Percentiles rank a stretch among this genome's conserved stretches.
phyloP scores from a whole-genome alignment of 2,797 vertebrate species.

The Sebastes matsubarae region DNA sequence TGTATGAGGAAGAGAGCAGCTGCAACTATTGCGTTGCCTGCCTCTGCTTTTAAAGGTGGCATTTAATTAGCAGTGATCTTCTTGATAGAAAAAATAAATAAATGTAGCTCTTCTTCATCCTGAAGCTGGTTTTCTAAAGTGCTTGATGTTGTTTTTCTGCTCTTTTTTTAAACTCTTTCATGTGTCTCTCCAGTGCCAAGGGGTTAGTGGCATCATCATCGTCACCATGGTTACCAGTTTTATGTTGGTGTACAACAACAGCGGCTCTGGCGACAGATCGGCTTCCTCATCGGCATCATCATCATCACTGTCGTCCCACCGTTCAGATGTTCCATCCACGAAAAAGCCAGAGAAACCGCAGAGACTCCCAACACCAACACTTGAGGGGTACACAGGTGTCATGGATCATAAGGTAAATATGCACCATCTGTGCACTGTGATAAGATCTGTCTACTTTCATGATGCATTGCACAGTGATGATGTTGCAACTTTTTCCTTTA shows the following conservation, averaged over 20 bases:
- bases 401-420: conserved; percentile 91
- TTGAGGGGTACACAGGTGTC: conserved; percentile 90
- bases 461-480: neutral
- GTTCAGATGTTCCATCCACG: conserved; percentile 9
- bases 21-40: conserved; percentile 4
- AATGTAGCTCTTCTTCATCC: neutral
- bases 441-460: neutral
- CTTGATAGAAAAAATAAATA: neutral
- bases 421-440: conserved; percentile 2
- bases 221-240: conserved; percentile 93
- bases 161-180: neutral
- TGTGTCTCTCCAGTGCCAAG: conserved; percentile 85
- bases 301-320: conserved; percentile 15
- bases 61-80: conserved; percentile 13
- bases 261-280: conserved; percentile 68
- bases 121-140: neutral
- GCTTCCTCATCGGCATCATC: conserved; percentile 8
- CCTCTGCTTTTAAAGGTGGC: conserved; percentile 5
- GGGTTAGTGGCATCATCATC: conserved; percentile 88
- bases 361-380: conserved; percentile 56
- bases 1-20: conserved; percentile 16
- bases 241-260: conserved; percentile 91
- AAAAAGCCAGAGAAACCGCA: conserved; percentile 36
- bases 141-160: neutral
- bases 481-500: neutral